Percentiles rank a stretch among this genome's conserved stretches.
Conservation (phyloP, 1,140 invertebrate genomes). For the Littorina saxatilis region DNA sequence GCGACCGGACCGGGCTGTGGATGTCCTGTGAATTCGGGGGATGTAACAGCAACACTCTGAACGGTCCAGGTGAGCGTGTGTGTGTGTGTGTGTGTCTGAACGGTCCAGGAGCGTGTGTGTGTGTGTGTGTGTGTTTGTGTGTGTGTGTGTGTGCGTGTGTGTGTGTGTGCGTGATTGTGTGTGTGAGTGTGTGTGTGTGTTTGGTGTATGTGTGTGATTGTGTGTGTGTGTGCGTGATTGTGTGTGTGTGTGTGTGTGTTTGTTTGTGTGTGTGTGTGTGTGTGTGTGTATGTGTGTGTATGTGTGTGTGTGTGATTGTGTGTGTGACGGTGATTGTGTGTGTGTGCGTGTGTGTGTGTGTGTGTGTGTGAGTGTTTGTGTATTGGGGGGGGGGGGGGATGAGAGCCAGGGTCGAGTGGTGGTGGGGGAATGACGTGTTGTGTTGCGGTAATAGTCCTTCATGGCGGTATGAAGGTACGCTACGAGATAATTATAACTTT, state of each 20-base stretch:
- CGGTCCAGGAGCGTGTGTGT: conserved; percentile 8
- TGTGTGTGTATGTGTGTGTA: conserved; percentile 13
- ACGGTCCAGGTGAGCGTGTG: no score
- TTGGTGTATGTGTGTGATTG: conserved; percentile 6
- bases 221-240: neutral
- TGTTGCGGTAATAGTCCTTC: no score
- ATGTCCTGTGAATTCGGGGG: no score
- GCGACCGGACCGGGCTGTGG: no score
- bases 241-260: neutral
- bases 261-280: neutral
- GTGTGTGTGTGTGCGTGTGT: conserved; percentile 2
- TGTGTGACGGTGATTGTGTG: no score
- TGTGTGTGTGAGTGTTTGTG: conserved; percentile 4
- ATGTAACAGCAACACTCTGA: no score
- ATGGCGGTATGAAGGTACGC: no score
- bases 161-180: neutral
- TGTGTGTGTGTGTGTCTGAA: no score
- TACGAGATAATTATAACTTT: no score
- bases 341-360: neutral
- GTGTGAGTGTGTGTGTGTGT: conserved; percentile 7
- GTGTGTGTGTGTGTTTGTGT: conserved; percentile 10
- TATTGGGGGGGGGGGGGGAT: no score
- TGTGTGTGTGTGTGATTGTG: conserved; percentile 1
- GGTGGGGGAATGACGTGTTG: no score
- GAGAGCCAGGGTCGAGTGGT: no score